phyloP scores from a whole-genome alignment of 2,113 vertebrate genomes.

The Notothenia rossii region DNA sequence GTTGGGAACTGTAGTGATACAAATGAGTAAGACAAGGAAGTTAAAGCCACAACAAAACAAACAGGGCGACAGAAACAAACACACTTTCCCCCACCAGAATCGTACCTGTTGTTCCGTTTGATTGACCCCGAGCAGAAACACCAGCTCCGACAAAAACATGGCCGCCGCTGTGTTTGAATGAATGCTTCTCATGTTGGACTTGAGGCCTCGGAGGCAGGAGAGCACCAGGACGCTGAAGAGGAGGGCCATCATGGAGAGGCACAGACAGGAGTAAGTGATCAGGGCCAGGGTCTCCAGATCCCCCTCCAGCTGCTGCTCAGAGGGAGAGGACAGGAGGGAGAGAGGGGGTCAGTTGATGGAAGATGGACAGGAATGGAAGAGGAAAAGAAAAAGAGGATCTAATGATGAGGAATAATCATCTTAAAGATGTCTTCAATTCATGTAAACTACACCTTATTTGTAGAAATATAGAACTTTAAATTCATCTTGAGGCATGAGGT shows the following conservation, averaged over 20 bases:
- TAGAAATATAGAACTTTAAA: conserved; percentile 5
- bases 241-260: conserved; percentile 90
- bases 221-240: conserved; percentile 91
- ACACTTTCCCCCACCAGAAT: neutral
- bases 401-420: neutral
- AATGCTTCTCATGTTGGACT: conserved; percentile 96
- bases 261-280: conserved; percentile 92
- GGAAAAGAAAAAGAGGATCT: neutral
- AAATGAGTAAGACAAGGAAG: neutral
- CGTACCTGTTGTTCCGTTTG: conserved; percentile 95
- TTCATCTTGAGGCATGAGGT: neutral
- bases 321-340: neutral
- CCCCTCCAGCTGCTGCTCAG: conserved; percentile 91
- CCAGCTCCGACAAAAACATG: conserved; percentile 93
- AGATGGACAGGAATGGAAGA: neutral
- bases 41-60: neutral
- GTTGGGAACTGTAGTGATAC: neutral
- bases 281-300: conserved; percentile 94
- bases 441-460: neutral
- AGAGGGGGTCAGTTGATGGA: neutral
- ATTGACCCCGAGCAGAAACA: conserved; percentile 94
- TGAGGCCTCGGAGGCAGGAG: conserved; percentile 93
- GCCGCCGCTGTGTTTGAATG: conserved; percentile 93
- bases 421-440: neutral
- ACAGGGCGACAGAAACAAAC: neutral